Conservation (phyloP, 2,797 vertebrate species). For the Salmo trutta region DNA sequence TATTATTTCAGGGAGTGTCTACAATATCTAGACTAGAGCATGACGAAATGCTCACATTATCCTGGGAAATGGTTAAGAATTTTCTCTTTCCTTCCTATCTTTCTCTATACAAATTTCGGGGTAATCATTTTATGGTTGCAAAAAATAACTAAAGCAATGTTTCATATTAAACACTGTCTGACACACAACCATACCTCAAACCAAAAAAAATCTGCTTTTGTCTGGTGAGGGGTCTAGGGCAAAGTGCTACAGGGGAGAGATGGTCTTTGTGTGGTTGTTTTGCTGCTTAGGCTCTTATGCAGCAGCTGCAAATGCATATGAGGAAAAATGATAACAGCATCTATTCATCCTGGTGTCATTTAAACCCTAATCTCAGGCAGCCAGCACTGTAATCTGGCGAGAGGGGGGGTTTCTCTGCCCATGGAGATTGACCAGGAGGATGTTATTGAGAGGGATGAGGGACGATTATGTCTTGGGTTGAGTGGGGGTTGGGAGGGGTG, state of each 20-base stretch:
- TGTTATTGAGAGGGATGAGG: constrained; percentile 64
- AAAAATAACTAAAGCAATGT: too few species aligned
- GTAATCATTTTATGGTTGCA: too few species aligned
- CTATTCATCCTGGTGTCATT: constrained; percentile 15
- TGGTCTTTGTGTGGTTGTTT: constrained; percentile 14
- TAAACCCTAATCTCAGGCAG: constrained; percentile 55
- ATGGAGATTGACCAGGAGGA: constrained; percentile 55
- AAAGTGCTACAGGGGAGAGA: neutral
- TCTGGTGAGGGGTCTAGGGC: neutral
- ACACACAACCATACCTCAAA: neutral
- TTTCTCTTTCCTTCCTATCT: too few species aligned
- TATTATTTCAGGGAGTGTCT: neutral
- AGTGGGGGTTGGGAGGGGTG: constrained; percentile 3
- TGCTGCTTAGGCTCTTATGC: neutral
- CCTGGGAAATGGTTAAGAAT: neutral
- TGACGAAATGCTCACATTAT: neutral
- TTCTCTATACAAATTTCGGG: too few species aligned
- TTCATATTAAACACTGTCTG: neutral
- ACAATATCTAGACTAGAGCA: too few species aligned
- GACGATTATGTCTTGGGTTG: constrained; percentile 39
- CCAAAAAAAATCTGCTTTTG: neutral
- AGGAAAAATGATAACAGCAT: constrained; percentile 23
- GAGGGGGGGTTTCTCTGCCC: constrained; percentile 43
- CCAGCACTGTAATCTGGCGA: constrained; percentile 55
- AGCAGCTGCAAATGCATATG: neutral